Base-by-base conservation (phyloP, 2,113 vertebrate genomes). In the Sinosuthora webbiana region DNA sequence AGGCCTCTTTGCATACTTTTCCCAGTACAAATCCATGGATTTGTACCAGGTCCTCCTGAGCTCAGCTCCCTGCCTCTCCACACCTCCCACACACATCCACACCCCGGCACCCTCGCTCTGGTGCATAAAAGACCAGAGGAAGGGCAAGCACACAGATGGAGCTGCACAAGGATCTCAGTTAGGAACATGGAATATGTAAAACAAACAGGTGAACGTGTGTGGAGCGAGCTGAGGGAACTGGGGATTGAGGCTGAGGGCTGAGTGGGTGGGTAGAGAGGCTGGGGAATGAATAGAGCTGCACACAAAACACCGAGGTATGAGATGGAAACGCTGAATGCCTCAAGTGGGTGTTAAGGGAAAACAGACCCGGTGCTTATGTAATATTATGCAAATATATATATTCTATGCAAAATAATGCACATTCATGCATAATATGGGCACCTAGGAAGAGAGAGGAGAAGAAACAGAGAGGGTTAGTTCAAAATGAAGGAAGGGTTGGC, bases 371-470 rank as follows among this genome's bases (percentile, higher is more conserved):
- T 82, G 60, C 91, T 94, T 96, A 92, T 82, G 86, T 78, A 94
- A 92, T 92, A 75, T 71, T 86, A 96, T 91, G 93, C 95, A 95
- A 87, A 96, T 93, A 87, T n/a, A 92, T 50, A 83, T 25, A 71
- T 70, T 89, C 73, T 67, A 87, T 96, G 94, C 73, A 92, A 95
- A 94, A 93, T 93, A 83, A 96, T 81, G 68, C 64, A 83, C 39
- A 93, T 73, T 88, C 90, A 77, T 80, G 76, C 68, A 56, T 24
- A 49, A 17, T 25, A 77, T 31, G 52, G 42, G 33, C 56, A 68
- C 47, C 49, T 67, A 71, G 9, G 37, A 85, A 23, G 28, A 82
- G 21, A 37, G 28, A 79, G 67, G 37, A 63, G 59, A 79, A 84
- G 62, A 64, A 92, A 37, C 15, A 71, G 69, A 56, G 35, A 85